Percentiles rank a stretch among this genome's conserved stretches.
Conservation (phyloP, 2,888 invertebrate species). For the Calliopum simillimum region DNA sequence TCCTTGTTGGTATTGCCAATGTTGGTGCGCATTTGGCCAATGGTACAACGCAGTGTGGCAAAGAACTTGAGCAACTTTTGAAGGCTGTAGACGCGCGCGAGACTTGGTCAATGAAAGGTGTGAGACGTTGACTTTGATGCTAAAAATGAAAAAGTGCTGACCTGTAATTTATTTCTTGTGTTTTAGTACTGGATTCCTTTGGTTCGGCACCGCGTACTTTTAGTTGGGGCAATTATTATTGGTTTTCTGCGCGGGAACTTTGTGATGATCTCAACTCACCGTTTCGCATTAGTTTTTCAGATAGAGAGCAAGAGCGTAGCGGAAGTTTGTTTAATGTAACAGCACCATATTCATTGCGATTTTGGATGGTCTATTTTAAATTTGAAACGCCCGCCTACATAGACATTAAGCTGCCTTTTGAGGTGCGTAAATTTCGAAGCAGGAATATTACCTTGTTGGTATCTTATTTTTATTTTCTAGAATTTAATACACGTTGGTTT, state of each 20-base stretch:
- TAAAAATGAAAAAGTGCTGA: background rate
- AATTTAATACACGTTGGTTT: slow-evolving; percentile 66
- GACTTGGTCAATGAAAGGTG: slow-evolving; percentile 57
- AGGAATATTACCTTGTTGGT: background rate
- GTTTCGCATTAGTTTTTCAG: slow-evolving; percentile 51
- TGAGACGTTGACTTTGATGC: slow-evolving; percentile 9
- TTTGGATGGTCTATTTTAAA: slow-evolving; percentile 55
- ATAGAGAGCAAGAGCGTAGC: slow-evolving; percentile 36
- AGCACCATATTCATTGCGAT: slow-evolving; percentile 53
- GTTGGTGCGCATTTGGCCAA: slow-evolving; percentile 49
- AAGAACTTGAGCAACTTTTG: slow-evolving; percentile 52
- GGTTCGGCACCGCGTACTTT: slow-evolving; percentile 52
- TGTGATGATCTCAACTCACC: slow-evolving; percentile 56
- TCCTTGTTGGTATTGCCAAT: slow-evolving; percentile 56
- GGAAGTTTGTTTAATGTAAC: slow-evolving; percentile 50
- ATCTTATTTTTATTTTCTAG: slow-evolving; percentile 44
- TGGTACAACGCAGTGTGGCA: slow-evolving; percentile 49
- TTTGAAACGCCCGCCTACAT: slow-evolving; percentile 55
- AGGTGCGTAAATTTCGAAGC: slow-evolving; percentile 46
- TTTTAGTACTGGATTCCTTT: slow-evolving; percentile 56
- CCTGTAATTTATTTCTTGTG: slow-evolving; percentile 20
- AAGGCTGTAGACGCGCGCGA: slow-evolving; percentile 48
- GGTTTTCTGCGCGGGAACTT: slow-evolving; percentile 54
- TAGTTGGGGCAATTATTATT: slow-evolving; percentile 58
- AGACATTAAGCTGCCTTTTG: slow-evolving; percentile 55